phyloP scores from a whole-genome alignment of 1,140 invertebrate genomes.

The Andricus grossulariae region DNA sequence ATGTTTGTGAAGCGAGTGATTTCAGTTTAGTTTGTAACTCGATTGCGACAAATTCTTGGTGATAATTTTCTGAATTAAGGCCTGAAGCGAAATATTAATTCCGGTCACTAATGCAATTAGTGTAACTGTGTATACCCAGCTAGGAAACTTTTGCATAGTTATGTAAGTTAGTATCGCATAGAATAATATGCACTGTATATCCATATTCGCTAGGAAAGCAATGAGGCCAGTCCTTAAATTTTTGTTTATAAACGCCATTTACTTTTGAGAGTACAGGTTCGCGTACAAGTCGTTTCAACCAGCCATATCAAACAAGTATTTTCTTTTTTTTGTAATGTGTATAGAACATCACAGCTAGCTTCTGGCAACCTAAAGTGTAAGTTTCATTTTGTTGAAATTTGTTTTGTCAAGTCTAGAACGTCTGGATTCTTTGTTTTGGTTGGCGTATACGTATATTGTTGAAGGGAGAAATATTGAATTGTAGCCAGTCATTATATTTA shows the following conservation, averaged over 20 bases:
- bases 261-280: conserved; percentile 4
- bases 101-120: conserved; percentile 45
- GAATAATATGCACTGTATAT: conserved; percentile 43
- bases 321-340: not conserved
- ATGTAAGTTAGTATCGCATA: conserved; percentile 53
- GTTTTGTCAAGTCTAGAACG: not conserved
- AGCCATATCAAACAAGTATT: conserved; percentile 45
- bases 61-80: conserved; percentile 7
- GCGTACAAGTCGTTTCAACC: conserved; percentile 33
- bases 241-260: not conserved
- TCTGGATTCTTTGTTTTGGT: not conserved
- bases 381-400: not conserved
- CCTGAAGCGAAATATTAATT: conserved; percentile 31
- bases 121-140: conserved; percentile 42
- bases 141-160: conserved; percentile 44
- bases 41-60: not conserved
- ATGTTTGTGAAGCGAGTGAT: conserved; percentile 11
- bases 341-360: conserved; percentile 11
- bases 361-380: not conserved
- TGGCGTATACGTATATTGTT: not conserved
- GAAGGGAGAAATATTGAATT: conserved; percentile 35
- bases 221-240: conserved; percentile 4
- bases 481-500: conserved; percentile 70
- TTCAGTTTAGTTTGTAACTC: not conserved
- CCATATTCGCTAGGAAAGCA: conserved; percentile 39